These are phyloP conservation scores for Haliclona indistincta DNA, from an alignment of 37 sponge, comb jelly and placozoan species.

Conservation along the genomic window DNA sequence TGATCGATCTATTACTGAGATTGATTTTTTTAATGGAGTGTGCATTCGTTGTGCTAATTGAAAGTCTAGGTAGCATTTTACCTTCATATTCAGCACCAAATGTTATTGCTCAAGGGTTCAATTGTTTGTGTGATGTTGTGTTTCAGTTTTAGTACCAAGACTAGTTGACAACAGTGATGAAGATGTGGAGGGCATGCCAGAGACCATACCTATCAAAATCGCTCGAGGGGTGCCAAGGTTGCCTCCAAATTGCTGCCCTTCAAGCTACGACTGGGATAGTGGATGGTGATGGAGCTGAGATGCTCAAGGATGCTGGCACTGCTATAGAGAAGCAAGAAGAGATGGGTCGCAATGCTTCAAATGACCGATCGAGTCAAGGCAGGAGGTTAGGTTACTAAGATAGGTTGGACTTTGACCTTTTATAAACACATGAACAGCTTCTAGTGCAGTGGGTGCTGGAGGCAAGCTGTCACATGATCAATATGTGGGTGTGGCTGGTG, in stretches of 20 bases:
- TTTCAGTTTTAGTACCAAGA: neutral
- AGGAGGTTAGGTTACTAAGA: neutral
- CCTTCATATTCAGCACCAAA: no score
- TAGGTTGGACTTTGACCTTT: neutral
- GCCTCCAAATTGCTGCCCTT: slow-evolving; percentile 5
- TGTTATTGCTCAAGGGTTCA: no score
- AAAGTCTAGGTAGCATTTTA: no score
- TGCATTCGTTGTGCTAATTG: no score
- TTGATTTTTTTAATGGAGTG: no score
- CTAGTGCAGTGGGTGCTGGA: neutral
- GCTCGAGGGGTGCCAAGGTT: slow-evolving; percentile 31
- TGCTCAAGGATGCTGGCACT: neutral
- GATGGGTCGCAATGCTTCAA: neutral
- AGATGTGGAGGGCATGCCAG: slow-evolving; percentile 65
- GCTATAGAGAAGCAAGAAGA: slow-evolving; percentile 2
- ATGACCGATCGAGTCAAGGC: neutral
- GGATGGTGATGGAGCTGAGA: neutral
- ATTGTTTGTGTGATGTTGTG: no score
- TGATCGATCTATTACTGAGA: no score
- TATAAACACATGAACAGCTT: neutral
- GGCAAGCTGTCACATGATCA: neutral
- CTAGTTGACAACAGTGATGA: slow-evolving; percentile 2
- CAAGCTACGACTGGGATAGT: neutral
- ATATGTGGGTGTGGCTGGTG: neutral
- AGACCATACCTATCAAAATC: slow-evolving; percentile 41